Conservation (phyloP, 2,797 vertebrate species). For the Enteromius thamalakanensis region DNA sequence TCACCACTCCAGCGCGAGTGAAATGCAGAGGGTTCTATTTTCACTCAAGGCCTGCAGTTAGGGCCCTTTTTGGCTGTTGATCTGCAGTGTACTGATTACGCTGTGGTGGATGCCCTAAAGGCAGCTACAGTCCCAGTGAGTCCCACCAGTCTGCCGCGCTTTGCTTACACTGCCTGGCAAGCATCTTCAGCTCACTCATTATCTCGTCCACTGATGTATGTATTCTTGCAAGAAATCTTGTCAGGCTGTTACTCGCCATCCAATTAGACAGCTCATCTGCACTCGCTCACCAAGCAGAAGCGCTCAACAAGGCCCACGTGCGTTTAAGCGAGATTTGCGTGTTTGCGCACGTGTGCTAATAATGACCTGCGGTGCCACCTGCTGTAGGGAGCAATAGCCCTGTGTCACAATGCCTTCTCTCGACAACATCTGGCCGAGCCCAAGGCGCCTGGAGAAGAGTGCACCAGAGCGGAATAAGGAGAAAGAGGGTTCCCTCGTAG, state of each 20-base stretch:
- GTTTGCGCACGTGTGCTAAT: constrained; percentile 67
- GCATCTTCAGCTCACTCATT: constrained; percentile 78
- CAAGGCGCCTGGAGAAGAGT: constrained; percentile 51
- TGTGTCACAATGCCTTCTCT: constrained; percentile 54
- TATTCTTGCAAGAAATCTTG: constrained; percentile 84
- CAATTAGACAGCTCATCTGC: constrained; percentile 72
- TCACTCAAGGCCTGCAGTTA: constrained; percentile 19
- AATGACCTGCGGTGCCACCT: constrained; percentile 79
- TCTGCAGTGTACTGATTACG: constrained; percentile 11
- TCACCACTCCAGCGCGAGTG: neutral
- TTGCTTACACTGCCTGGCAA: constrained; percentile 59
- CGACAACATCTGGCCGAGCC: constrained; percentile 63
- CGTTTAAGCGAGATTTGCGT: constrained; percentile 51
- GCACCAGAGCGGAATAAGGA: constrained; percentile 62
- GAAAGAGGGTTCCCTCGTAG: constrained; percentile 44
- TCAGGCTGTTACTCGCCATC: constrained; percentile 79
- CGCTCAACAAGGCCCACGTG: constrained; percentile 34
- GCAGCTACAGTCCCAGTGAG: constrained; percentile 34
- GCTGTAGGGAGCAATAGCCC: constrained; percentile 66
- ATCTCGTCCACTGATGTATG: constrained; percentile 69
- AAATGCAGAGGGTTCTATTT: constrained; percentile 25
- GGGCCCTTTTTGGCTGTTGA: constrained; percentile 23
- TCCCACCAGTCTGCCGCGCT: constrained; percentile 12
- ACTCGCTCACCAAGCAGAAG: constrained; percentile 48
- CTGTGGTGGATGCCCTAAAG: constrained; percentile 28